Evolutionary conservation across 1,140 invertebrate genomes (phyloP).

Genomic region (Oryzaephilus surinamensis): DNA sequence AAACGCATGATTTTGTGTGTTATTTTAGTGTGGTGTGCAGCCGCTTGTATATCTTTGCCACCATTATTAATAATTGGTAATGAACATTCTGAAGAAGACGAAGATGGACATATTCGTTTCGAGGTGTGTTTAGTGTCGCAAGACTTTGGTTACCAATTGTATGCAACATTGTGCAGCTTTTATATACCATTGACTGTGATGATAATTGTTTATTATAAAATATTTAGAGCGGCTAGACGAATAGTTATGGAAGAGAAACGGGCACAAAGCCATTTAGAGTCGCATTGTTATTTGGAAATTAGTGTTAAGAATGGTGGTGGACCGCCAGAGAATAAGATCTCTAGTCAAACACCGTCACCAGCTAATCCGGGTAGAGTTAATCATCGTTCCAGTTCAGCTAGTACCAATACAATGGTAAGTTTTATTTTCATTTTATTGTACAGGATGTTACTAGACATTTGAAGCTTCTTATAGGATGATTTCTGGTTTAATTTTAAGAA

Average conservation of each 20-base stretch:
- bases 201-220: slow-evolving; percentile 86
- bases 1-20: slow-evolving; percentile 76
- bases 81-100: slow-evolving; percentile 50
- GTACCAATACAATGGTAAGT: slow-evolving; percentile 54
- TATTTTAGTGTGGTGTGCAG: slow-evolving; percentile 78
- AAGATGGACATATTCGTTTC: slow-evolving; percentile 34
- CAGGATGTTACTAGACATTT: background rate
- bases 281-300: slow-evolving; percentile 61
- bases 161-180: slow-evolving; percentile 82
- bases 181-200: slow-evolving; percentile 83
- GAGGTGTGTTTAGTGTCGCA: slow-evolving; percentile 73
- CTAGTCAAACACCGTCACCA: slow-evolving; percentile 37
- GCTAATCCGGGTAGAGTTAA: slow-evolving; percentile 37
- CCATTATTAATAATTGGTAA: slow-evolving; percentile 82
- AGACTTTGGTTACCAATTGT: slow-evolving; percentile 80
- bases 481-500: background rate
- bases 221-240: slow-evolving; percentile 71
- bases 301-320: slow-evolving; percentile 58
- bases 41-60: slow-evolving; percentile 79
- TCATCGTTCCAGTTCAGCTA: slow-evolving; percentile 43
- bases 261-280: slow-evolving; percentile 73
- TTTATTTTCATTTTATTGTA: slow-evolving; percentile 15
- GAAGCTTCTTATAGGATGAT: background rate
- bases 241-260: slow-evolving; percentile 76
- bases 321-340: slow-evolving; percentile 48